Evolutionary conservation across 2,797 vertebrate genomes (phyloP).

Genomic region (Amniataba percoides): DNA sequence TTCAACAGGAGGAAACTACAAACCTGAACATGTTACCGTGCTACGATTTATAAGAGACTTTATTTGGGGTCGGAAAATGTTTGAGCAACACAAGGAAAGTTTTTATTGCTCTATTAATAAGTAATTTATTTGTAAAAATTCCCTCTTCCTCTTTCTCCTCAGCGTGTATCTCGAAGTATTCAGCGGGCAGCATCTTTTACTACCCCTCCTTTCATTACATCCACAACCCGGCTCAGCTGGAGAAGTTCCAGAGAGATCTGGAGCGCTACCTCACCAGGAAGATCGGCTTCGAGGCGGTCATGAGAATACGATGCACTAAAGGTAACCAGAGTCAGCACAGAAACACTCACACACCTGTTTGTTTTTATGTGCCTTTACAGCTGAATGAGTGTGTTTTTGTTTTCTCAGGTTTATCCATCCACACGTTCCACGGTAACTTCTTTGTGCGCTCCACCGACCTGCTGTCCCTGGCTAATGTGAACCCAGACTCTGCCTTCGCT

Average conservation of each 20-base stretch:
- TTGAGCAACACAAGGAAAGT: background rate
- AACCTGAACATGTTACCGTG: background rate
- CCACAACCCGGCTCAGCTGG: slow-evolving; percentile 90
- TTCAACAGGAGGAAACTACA: background rate
- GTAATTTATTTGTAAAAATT: background rate
- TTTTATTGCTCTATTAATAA: background rate
- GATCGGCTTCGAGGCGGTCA: slow-evolving; percentile 98
- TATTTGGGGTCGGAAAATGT: background rate
- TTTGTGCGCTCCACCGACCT: slow-evolving; percentile 98
- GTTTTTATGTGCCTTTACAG: too few species aligned
- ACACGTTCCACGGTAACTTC: slow-evolving; percentile 99
- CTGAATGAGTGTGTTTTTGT: background rate
- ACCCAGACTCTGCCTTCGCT: slow-evolving; percentile 96
- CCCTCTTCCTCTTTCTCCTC: background rate
- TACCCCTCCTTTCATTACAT: slow-evolving; percentile 94
- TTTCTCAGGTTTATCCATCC: slow-evolving; percentile 95
- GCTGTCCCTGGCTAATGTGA: slow-evolving; percentile 96
- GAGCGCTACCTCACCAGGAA: slow-evolving; percentile 96
- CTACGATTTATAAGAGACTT: too few species aligned
- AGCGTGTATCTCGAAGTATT: slow-evolving; percentile 97
- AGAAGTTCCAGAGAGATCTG: slow-evolving; percentile 94
- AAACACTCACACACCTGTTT: too few species aligned
- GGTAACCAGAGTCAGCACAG: slow-evolving; percentile 79
- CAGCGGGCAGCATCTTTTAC: slow-evolving; percentile 95
- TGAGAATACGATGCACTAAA: slow-evolving; percentile 99